Evolutionary conservation across 2,797 vertebrate species (phyloP).

Genomic region (Mormyrops boulengeri): DNA sequence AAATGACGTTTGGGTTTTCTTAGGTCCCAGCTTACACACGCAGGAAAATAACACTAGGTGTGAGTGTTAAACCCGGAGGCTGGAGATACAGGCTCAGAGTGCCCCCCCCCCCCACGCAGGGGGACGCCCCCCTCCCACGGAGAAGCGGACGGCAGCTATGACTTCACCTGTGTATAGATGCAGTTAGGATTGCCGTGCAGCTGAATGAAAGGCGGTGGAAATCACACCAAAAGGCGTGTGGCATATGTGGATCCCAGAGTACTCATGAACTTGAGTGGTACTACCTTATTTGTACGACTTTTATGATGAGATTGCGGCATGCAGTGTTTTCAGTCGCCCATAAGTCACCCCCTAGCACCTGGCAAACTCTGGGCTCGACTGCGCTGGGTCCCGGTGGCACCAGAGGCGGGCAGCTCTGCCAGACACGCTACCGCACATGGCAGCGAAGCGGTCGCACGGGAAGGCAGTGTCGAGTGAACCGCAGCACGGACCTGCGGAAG

Average conservation of each 20-base stretch:
- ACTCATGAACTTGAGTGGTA: not conserved
- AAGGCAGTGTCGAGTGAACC: not conserved
- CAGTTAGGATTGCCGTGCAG: not conserved
- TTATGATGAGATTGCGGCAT: not conserved
- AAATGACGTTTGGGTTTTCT: conserved; percentile 48
- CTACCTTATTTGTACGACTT: not conserved
- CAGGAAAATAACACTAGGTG: conserved; percentile 40
- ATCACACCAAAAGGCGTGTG: not conserved
- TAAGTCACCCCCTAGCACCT: not conserved
- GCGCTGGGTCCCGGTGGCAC: not conserved
- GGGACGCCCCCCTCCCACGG: not conserved
- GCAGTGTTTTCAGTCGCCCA: not conserved
- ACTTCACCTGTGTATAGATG: not conserved
- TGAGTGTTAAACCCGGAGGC: conserved; percentile 38
- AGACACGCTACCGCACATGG: not conserved
- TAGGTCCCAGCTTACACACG: conserved; percentile 39
- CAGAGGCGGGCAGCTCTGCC: not conserved
- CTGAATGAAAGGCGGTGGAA: not conserved
- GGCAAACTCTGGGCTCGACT: not conserved
- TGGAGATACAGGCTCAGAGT: conserved; percentile 18
- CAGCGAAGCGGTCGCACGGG: not conserved
- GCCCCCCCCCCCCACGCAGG: not conserved
- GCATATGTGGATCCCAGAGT: not conserved
- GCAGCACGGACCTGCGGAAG: not conserved
- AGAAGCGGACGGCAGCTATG: not conserved